Conservation (phyloP, 2,888 invertebrate genomes). For the Microdon myrmicae region DNA sequence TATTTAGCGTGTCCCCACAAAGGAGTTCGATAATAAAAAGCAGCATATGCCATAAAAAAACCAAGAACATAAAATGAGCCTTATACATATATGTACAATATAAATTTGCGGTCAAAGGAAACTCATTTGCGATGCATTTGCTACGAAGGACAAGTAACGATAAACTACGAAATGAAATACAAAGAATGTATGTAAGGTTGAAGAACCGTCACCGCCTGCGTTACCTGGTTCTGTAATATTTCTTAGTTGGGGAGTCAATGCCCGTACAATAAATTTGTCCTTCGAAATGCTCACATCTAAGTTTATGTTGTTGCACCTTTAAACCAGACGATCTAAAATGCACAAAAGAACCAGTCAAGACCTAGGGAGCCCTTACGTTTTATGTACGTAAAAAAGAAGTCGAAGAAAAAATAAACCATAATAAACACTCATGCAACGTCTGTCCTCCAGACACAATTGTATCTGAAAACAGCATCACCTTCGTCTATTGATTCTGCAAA, state of each 20-base stretch:
- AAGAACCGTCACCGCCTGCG: conserved; percentile 3
- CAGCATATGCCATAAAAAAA: no score
- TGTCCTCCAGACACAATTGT: conserved; percentile 35
- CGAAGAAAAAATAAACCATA: background rate
- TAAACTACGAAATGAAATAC: no score
- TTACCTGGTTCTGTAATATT: conserved; percentile 26
- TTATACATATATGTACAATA: no score
- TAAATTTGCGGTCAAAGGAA: no score
- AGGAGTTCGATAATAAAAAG: no score
- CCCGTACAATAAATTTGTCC: conserved; percentile 48
- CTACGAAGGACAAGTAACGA: no score
- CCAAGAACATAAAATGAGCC: no score
- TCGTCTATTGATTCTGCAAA: conserved; percentile 44
- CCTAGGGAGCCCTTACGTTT: conserved; percentile 12
- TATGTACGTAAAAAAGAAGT: conserved; percentile 12
- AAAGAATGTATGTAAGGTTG: no score
- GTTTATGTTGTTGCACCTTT: conserved; percentile 16
- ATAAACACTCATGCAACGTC: conserved; percentile 6
- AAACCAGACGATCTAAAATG: conserved; percentile 31
- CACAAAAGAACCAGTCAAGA: conserved; percentile 35
- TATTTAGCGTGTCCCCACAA: no score
- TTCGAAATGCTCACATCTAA: conserved; percentile 44
- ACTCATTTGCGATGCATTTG: no score
- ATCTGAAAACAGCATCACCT: conserved; percentile 36
- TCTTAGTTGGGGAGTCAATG: conserved; percentile 28